Base-by-base conservation (phyloP, 2,888 invertebrate genomes). In the Ophioninae sp. region DNA sequence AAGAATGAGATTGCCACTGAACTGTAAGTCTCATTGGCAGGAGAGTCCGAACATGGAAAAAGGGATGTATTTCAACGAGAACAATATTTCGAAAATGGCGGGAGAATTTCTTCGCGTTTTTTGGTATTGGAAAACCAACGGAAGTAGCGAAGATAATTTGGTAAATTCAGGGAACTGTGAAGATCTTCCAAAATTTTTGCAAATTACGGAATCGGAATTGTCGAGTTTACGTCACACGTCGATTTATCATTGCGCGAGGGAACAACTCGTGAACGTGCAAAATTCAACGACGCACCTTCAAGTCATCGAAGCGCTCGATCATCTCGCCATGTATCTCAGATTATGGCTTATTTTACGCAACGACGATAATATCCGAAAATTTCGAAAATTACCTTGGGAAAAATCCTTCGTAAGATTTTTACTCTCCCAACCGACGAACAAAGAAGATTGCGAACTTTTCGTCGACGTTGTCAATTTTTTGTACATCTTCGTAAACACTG, bases 221-320 rank as follows among this genome's bases (percentile, higher is more conserved):
- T 89, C 91, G 0, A 89, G 93, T 10, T 89, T 96, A 51, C 94
- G 94, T 86, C 93, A 93, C 0, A 94, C 95, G 7, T 95, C 94
- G 72, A 93, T 95, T 0, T 88, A 93, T 71, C 94, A 93, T 89
- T 94, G 94, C 59, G 93, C 94, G 63, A 92, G 94, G 3, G 93
- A 93, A 71, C 94, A 94, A 78, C 90, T 96, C 67, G 92, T 94
- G 56, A 93, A 93, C 37, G 93, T 96, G 75, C 95, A 96, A 89
- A 96, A 95, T 89, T 95, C 95, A 0, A 95, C 95, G 0, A 93
- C 94, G 0, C 96, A 96, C 88, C 91, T 91, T 79, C 93, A 94
- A 84, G 95, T 96, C 5, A 92, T 92, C 22, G 94, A 94, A 58
- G 94, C 95, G 0, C 90, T 96, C 10, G 93, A 94, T 86, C 92